phyloP scores from a whole-genome alignment of 2,113 vertebrate species.

The Eleginops maclovinus region DNA sequence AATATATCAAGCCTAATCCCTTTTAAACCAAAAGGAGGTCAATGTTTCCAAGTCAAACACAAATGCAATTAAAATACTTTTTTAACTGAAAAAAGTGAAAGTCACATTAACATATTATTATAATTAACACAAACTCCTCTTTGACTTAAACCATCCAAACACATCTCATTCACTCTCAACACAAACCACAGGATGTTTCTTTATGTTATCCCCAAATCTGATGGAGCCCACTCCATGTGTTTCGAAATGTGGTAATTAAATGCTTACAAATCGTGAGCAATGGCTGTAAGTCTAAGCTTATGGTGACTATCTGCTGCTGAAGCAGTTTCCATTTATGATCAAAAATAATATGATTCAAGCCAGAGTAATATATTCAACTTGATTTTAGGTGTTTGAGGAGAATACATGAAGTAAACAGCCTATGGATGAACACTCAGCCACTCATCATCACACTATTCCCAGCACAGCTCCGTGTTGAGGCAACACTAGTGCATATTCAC shows the following conservation, averaged over 20 bases:
- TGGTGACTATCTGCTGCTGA: not conserved
- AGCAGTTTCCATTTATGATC: not conserved
- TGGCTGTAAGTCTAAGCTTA: too few relatives aligned
- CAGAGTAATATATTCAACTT: not conserved
- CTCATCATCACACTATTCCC: constrained; percentile 7
- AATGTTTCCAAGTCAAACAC: not conserved
- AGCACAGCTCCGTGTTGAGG: constrained; percentile 25
- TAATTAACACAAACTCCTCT: not conserved
- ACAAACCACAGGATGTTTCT: constrained; percentile 39
- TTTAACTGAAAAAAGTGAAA: not conserved
- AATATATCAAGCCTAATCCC: not conserved
- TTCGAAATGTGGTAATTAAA: not conserved
- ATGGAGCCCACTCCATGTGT: constrained; percentile 3
- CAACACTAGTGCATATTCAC: constrained; percentile 60
- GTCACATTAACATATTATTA: not conserved
- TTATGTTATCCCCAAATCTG: constrained; percentile 36
- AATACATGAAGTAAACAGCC: constrained; percentile 43
- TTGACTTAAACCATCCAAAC: constrained; percentile 3
- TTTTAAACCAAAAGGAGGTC: not conserved
- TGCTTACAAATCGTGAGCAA: constrained; percentile 1
- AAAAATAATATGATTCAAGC: not conserved
- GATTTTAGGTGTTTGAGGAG: constrained; percentile 27
- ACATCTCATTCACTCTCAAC: not conserved
- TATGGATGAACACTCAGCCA: constrained; percentile 14
- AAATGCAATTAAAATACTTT: not conserved